Evolutionary conservation across 2,888 invertebrate genomes (phyloP), one percentile per base, ranked within the genome.

Genomic region (Rhagophthalmus giganteus): DNA sequence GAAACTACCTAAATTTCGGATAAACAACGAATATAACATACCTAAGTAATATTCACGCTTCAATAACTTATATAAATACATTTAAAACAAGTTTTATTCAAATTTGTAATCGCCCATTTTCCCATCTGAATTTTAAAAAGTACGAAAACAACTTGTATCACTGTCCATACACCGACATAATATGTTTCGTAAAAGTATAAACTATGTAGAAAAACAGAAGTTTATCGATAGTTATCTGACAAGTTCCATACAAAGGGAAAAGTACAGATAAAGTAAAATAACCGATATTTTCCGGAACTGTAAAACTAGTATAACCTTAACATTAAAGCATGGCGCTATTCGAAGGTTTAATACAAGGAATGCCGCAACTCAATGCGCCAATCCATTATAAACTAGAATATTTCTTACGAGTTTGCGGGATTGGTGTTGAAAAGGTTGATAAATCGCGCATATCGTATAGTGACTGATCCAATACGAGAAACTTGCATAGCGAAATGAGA

Each of bases 341-440:
- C 54, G 40, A 57, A 57, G 57, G 54, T 54, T n/a, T 57, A 54
- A 57, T 57, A 54, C 42, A 51, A 54, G 51, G 34, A 54, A 51
- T 51, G 46, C 42, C 42, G 44, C 51, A 34, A 47, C 33, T 44
- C 35, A 33, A 25, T 33, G 33, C 40, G 26, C 48, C 51, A 40
- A 57, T 57, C 54, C 41, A 54, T 57, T 57, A 54, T 57, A 54
- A 54, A 57, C 50, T 49, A 53, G 42, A 54, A 46, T 54, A 40
- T 46, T 51, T 51, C 45, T 46, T 51, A 46, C 34, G 35, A 40
- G 34, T 51, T 51, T 25, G 10, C 38, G 10, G 38, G 54, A 48
- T 45, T 41, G 52, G 39, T 45, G 48, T 33, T 39, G 49, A 48
- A 48, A 51, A 42, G 51, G 48, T 52, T 55, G 55, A 55, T 55